phyloP scores from a whole-genome alignment of 2,797 vertebrate genomes.

The Eulemur mongoz region DNA sequence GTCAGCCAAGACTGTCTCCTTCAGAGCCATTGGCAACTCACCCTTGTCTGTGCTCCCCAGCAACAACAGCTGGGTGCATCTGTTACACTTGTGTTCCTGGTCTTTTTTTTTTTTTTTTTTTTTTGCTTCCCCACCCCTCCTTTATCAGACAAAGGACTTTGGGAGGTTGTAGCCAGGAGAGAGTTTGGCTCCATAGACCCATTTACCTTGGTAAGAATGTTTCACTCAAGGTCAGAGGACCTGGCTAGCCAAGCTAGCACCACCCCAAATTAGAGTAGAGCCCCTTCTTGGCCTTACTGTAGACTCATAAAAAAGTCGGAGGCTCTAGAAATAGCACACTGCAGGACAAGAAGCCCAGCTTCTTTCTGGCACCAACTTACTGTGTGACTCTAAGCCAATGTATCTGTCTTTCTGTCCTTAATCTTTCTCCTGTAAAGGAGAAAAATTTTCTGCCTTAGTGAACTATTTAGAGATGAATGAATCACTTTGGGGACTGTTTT shows the following conservation, averaged over 20 bases:
- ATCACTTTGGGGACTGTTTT: conserved; percentile 37
- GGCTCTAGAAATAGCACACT: conserved; percentile 52
- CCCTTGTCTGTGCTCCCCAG: neutral
- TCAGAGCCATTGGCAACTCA: neutral
- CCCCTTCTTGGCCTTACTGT: conserved; percentile 48
- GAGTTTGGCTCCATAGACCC: neutral
- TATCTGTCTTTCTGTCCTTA: conserved; percentile 69
- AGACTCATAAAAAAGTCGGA: conserved; percentile 29
- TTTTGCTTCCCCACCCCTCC: neutral
- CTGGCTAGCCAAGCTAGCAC: conserved; percentile 16
- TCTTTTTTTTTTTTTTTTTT: neutral
- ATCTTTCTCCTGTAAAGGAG: conserved; percentile 52
- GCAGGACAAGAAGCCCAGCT: conserved; percentile 39
- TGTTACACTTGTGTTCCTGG: conserved; percentile 18
- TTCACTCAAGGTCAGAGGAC: conserved; percentile 54
- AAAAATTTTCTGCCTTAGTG: conserved; percentile 50
- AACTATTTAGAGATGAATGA: conserved; percentile 70
- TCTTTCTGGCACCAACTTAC: conserved; percentile 58
- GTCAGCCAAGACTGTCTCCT: neutral
- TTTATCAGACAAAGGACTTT: conserved; percentile 38
- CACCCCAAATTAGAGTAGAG: conserved; percentile 35
- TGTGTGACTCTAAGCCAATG: conserved; percentile 61
- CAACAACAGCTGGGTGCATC: conserved; percentile 31
- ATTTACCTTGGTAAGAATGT: conserved; percentile 37
- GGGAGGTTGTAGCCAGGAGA: conserved; percentile 9